Evolutionary conservation across 1,140 invertebrate species (phyloP).

Genomic region (Camponotus vicinus): DNA sequence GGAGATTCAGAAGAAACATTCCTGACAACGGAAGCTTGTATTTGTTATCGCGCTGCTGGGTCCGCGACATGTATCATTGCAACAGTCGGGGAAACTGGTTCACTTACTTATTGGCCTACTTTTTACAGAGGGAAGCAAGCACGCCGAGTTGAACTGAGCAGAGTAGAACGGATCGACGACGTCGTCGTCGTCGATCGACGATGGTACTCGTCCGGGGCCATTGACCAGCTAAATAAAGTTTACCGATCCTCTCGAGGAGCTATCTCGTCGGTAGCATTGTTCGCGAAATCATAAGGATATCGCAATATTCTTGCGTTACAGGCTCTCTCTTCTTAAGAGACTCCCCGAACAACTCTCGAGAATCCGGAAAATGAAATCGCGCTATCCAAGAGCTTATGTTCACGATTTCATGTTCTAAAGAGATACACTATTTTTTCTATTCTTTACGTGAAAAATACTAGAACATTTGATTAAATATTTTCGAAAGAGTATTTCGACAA

Average conservation of each 20-base stretch:
- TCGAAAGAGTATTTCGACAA: no score
- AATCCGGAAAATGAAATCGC: neutral
- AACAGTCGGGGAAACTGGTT: conserved; percentile 74
- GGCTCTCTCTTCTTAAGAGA: neutral
- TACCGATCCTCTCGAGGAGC: conserved; percentile 2
- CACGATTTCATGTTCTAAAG: no score
- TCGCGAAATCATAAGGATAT: conserved; percentile 30
- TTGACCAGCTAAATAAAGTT: conserved; percentile 69
- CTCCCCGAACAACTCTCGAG: neutral
- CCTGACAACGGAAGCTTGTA: conserved; percentile 20
- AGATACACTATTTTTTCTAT: no score
- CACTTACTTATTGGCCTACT: conserved; percentile 79
- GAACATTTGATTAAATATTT: no score
- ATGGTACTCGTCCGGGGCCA: conserved; percentile 45
- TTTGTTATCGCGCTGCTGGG: conserved; percentile 31
- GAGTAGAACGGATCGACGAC: neutral
- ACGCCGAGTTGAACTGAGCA: conserved; percentile 21
- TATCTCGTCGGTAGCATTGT: neutral
- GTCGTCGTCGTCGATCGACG: conserved; percentile 8
- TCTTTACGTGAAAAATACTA: no score
- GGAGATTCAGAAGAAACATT: conserved; percentile 32
- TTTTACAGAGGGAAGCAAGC: conserved; percentile 66
- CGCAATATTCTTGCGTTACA: conserved; percentile 18
- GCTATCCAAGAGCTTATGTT: no score
- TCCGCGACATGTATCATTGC: conserved; percentile 71